Conservation (phyloP, 1,140 invertebrate genomes). For the Colletes latitarsis region DNA sequence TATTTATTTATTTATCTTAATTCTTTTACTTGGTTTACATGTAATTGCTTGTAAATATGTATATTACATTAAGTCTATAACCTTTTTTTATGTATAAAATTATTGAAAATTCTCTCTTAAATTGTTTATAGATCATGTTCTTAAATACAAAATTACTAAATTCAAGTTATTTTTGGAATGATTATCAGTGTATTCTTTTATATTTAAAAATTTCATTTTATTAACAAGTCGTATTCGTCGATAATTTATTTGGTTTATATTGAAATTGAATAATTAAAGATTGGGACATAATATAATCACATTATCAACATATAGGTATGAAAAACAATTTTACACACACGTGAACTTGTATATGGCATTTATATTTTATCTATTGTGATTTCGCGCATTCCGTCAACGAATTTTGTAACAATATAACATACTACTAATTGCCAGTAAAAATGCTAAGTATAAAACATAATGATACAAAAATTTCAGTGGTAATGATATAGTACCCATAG, state of each 20-base stretch:
- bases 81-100: not conserved
- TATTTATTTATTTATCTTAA: not conserved
- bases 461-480: conserved; percentile 29
- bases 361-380: conserved; percentile 30
- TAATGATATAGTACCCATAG: conserved; percentile 10
- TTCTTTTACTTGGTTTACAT: not conserved
- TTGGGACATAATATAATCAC: conserved; percentile 1
- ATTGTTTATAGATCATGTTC: conserved; percentile 14
- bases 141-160: not conserved
- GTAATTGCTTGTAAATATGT: conserved; percentile 21
- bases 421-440: conserved; percentile 28
- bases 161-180: not conserved
- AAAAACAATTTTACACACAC: not conserved
- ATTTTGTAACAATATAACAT: conserved; percentile 31
- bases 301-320: not conserved
- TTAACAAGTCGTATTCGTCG: conserved; percentile 10
- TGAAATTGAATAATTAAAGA: conserved; percentile 18
- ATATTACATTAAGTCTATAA: not conserved
- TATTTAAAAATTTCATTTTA: not conserved
- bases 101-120: not conserved
- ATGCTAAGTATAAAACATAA: conserved; percentile 6
- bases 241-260: conserved; percentile 25
- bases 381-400: conserved; percentile 39
- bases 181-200: not conserved
- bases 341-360: conserved; percentile 3